Percentiles rank a stretch among this genome's conserved stretches.
Evolutionary conservation across 2,113 vertebrate genomes (phyloP).

Genomic region (Vombatus ursinus): DNA sequence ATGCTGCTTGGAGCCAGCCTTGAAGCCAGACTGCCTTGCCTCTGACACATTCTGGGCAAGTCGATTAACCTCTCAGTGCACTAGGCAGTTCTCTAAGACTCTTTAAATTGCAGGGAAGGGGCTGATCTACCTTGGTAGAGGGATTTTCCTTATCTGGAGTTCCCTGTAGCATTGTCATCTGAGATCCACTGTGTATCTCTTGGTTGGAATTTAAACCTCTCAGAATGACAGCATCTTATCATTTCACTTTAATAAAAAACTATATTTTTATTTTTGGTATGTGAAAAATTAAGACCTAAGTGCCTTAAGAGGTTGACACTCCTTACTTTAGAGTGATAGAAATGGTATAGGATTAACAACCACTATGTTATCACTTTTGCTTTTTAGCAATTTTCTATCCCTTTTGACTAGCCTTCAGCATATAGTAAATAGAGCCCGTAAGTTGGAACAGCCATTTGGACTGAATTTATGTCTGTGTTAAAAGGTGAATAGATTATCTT

Average conservation of each 20-base stretch:
- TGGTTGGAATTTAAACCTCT: slow-evolving; percentile 7
- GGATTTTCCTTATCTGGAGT: not conserved
- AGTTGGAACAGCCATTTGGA: slow-evolving; percentile 15
- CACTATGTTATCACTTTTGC: not conserved
- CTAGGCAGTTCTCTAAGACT: not conserved
- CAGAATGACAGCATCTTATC: slow-evolving; percentile 6
- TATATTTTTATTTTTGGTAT: not conserved
- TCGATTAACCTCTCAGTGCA: not conserved
- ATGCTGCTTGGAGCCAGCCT: not conserved
- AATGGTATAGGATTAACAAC: not conserved
- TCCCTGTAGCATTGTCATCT: not conserved
- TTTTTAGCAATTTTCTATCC: not conserved
- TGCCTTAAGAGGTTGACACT: not conserved
- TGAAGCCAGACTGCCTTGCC: not conserved
- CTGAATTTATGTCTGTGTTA: slow-evolving; percentile 8
- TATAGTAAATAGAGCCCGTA: not conserved
- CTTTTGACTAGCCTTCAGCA: not conserved
- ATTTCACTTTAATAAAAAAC: slow-evolving; percentile 37
- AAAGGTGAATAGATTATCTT: not conserved
- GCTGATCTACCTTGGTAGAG: not conserved
- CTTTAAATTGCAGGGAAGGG: not conserved
- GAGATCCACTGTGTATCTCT: not conserved
- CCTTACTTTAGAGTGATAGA: not conserved
- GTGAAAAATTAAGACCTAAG: not conserved
- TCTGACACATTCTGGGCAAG: not conserved